A percentile compares a stretch with the other conserved stretches of the same genome.
Evolutionary conservation across 2,888 invertebrate genomes (phyloP).

Genomic region (Rugalucina vietnamica): DNA sequence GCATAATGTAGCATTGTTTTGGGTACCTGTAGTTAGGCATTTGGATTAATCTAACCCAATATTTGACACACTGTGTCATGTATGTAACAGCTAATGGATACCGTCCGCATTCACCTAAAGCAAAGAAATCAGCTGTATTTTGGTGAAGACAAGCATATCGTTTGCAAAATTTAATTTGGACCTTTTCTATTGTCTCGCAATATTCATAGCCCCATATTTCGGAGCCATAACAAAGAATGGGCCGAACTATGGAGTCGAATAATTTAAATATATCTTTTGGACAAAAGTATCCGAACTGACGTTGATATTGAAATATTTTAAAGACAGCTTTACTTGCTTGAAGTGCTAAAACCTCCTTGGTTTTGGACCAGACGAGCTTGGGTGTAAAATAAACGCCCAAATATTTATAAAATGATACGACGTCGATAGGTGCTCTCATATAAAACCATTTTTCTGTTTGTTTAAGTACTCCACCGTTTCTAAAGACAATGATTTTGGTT

Average conservation of each 20-base stretch:
- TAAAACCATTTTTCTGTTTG: slow-evolving; percentile 16
- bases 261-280: slow-evolving; percentile 8
- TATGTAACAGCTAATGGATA: background rate
- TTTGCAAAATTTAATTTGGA: slow-evolving; percentile 40
- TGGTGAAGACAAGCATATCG: slow-evolving; percentile 5
- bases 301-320: background rate
- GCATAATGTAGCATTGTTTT: slow-evolving; percentile 8
- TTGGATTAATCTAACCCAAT: slow-evolving; percentile 4
- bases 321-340: background rate
- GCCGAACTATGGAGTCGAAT: slow-evolving; percentile 10
- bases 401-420: slow-evolving; percentile 15
- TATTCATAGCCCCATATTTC: slow-evolving; percentile 14
- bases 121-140: slow-evolving; percentile 32
- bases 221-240: background rate
- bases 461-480: slow-evolving; percentile 8
- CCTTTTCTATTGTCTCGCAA: background rate
- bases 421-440: background rate
- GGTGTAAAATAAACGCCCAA: slow-evolving; percentile 23
- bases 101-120: slow-evolving; percentile 35
- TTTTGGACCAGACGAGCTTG: slow-evolving; percentile 5
- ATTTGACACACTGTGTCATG: slow-evolving; percentile 4
- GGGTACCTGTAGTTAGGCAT: slow-evolving; percentile 1
- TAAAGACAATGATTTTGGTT: slow-evolving; percentile 16
- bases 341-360: background rate
- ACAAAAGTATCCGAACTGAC: background rate